phyloP scores from a whole-genome alignment of 2,888 invertebrate genomes.

The Thumatha senex region DNA sequence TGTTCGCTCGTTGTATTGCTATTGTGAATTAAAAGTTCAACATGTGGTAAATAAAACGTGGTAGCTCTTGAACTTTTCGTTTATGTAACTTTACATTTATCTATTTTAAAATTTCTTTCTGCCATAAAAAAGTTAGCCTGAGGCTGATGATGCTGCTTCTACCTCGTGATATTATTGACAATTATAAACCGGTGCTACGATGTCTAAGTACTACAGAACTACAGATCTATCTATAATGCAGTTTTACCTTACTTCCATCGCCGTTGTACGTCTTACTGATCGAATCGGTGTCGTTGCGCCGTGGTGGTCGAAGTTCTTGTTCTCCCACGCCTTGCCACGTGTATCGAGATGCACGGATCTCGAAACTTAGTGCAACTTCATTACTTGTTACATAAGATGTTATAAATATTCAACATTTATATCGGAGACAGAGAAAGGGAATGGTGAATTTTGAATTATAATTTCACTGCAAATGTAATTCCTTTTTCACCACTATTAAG shows the following conservation, averaged over 20 bases:
- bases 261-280: conserved; percentile 26
- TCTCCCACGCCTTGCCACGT: conserved; percentile 67
- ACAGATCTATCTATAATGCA: background rate
- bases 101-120: background rate
- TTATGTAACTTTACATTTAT: too few relatives aligned
- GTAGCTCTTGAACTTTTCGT: background rate
- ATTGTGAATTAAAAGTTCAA: background rate
- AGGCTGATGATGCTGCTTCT: too few relatives aligned
- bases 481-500: too few relatives aligned
- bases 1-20: background rate
- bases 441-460: too few relatives aligned
- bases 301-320: conserved; percentile 47
- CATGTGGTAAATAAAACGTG: background rate
- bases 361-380: conserved; percentile 30
- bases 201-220: background rate
- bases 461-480: too few relatives aligned
- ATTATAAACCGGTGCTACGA: too few relatives aligned
- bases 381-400: conserved; percentile 19
- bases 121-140: too few relatives aligned
- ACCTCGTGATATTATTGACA: background rate
- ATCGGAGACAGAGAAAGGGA: background rate
- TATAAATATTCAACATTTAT: background rate
- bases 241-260: background rate
- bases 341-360: conserved; percentile 48
- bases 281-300: conserved; percentile 14